Base-by-base conservation (phyloP, 2,888 invertebrate genomes). In the Deladenus siricidicola region DNA sequence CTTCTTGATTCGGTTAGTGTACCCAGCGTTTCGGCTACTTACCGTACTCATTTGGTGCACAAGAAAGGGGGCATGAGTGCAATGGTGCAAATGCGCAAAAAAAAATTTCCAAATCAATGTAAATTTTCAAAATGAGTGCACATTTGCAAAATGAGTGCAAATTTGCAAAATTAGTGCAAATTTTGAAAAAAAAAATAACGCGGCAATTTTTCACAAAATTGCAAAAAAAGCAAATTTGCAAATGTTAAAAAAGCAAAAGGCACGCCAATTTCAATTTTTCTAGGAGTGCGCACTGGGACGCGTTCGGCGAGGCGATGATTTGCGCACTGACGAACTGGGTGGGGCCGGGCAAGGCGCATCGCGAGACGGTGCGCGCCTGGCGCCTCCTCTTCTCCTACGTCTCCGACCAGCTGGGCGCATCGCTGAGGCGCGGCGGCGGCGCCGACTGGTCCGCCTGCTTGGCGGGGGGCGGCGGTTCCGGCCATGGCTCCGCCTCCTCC, bases 311-410 rank as follows among this genome's bases (percentile, higher is more conserved):
- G 51, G 64, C 67, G 3, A 28, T 75, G 4, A 56, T 68, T 17
- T 50, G 63, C 34, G 67, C 69, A 1, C 62, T 72, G 1, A 65
- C 65, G 23, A 65, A 72, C 47, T 75, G 72, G 70, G 62, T 71
- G 23, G 68, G 69, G 8, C 73, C 71, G 3, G 74, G 74, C 28
- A 60, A 67, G 30, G 42, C 44, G n/a, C 73, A 75, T 54, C 67
- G 69, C 34, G 75, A 75, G 49, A 75, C 75, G 4, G 57, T 72
- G 19, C 68, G 65, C 45, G 69, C 72, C 0, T 75, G 75, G 72
- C 71, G 73, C 62, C 42, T 72, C 14, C 58, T 75, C n/a, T 63
- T 71, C 8, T 70, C 72, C 4, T 75, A 71, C 53, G 56, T 75
- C 14, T 68, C 75, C 23, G 75, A 75, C 61, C 71, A 72, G 24